Conservation (phyloP, 1,140 invertebrate species). For the Littorina saxatilis region DNA sequence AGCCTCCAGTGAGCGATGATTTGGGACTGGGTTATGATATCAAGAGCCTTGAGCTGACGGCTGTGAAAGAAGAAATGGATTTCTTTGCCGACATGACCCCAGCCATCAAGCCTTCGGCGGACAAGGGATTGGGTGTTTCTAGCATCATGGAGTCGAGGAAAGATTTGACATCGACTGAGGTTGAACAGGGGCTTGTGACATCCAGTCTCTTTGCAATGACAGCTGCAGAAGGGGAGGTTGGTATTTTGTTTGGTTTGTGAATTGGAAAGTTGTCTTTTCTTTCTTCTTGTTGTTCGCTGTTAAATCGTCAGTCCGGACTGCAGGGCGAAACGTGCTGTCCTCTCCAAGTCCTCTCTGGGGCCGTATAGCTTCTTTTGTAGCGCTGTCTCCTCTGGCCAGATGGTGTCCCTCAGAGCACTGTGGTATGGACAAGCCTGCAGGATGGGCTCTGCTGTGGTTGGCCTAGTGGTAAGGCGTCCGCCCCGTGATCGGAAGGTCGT, state of each 20-base stretch:
- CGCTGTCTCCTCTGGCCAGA: too few species aligned
- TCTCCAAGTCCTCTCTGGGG: too few species aligned
- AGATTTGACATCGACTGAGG: neutral
- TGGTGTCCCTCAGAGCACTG: too few species aligned
- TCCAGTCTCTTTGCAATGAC: neutral
- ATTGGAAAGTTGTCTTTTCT: neutral
- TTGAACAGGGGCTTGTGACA: too few species aligned
- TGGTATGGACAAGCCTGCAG: too few species aligned
- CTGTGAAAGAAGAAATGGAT: slow-evolving; percentile 41
- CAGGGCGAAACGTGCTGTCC: too few species aligned
- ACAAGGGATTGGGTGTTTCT: neutral
- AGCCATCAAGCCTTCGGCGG: slow-evolving; percentile 35
- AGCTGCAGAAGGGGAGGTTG: neutral
- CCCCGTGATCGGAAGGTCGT: too few species aligned
- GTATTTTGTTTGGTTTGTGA: neutral
- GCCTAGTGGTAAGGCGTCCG: too few species aligned
- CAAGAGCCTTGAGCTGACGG: slow-evolving; percentile 41
- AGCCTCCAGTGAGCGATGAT: neutral
- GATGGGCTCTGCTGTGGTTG: too few species aligned
- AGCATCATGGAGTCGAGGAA: neutral
- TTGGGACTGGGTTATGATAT: slow-evolving; percentile 45
- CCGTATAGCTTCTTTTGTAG: too few species aligned
- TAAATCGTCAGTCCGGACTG: too few species aligned
- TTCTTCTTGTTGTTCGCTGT: too few species aligned
- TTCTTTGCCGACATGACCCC: slow-evolving; percentile 63